phyloP scores from a whole-genome alignment of 2,797 vertebrate species.

The Sparus aurata region DNA sequence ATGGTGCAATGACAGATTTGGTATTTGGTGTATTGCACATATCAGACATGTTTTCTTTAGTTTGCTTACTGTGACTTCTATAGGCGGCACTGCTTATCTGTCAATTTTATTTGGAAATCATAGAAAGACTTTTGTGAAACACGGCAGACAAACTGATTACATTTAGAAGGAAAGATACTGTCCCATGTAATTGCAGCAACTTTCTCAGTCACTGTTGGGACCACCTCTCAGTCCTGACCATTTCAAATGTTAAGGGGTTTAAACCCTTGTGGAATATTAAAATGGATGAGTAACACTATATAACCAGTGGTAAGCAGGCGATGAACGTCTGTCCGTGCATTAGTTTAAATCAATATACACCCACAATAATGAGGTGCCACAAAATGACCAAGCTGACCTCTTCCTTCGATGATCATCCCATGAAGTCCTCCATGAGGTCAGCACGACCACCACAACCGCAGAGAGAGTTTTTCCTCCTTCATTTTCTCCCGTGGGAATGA shows the following conservation, averaged over 20 bases:
- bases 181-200: slow-evolving; percentile 3
- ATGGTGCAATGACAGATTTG: slow-evolving; percentile 28
- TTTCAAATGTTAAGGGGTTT: slow-evolving; percentile 30
- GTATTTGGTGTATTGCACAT: slow-evolving; percentile 9
- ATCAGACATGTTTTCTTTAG: background rate
- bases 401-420: slow-evolving; percentile 49
- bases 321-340: slow-evolving; percentile 23
- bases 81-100: slow-evolving; percentile 29
- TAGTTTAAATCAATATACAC: slow-evolving; percentile 50
- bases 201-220: slow-evolving; percentile 19
- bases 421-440: slow-evolving; percentile 66
- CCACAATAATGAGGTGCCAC: slow-evolving; percentile 58
- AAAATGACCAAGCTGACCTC: slow-evolving; percentile 56
- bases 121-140: slow-evolving; percentile 11
- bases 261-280: slow-evolving; percentile 18
- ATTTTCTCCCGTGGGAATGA: slow-evolving; percentile 68
- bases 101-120: slow-evolving; percentile 19
- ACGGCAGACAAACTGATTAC: slow-evolving; percentile 7
- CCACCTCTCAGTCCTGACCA: slow-evolving; percentile 27
- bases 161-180: slow-evolving; percentile 8
- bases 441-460: slow-evolving; percentile 59
- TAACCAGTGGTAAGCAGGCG: slow-evolving; percentile 21
- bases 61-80: slow-evolving; percentile 13
- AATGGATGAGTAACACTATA: slow-evolving; percentile 11
- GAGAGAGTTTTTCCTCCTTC: slow-evolving; percentile 34